These are phyloP conservation scores for Acrossocheilus wenchowensis DNA, from an alignment of 2,797 vertebrate species.

Conservation along the genomic window DNA sequence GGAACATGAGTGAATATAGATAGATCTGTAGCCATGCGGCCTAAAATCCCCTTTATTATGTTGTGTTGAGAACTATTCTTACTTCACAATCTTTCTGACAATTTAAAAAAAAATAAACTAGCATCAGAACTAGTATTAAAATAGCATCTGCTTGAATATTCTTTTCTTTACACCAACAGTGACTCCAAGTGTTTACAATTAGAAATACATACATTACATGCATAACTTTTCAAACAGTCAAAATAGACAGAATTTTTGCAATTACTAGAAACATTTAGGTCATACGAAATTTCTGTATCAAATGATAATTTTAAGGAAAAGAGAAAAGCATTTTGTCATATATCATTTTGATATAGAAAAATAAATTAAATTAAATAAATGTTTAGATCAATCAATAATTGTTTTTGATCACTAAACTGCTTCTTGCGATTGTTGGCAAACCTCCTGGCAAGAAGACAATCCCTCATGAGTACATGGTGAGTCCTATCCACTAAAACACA, in stretches of 20 bases:
- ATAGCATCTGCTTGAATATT: not conserved
- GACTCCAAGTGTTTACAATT: not conserved
- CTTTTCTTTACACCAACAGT: not conserved
- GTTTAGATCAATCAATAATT: not conserved
- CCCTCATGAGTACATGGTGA: constrained; percentile 21
- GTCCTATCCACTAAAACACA: constrained; percentile 8
- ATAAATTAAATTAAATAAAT: not conserved
- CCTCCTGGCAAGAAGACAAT: not conserved
- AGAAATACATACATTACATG: not conserved
- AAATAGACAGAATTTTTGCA: not conserved
- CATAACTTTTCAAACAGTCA: not conserved
- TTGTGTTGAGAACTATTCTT: not conserved
- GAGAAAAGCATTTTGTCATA: not conserved
- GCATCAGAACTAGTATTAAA: not conserved
- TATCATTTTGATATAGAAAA: not conserved
- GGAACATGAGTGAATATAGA: too few relatives aligned
- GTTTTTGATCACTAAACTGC: not conserved
- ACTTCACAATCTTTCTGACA: not conserved
- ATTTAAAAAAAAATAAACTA: not conserved
- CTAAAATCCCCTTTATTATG: not conserved
- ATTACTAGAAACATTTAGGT: not conserved
- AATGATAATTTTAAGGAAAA: not conserved
- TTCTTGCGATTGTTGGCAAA: not conserved
- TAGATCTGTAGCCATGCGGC: too few relatives aligned
- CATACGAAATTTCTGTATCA: not conserved